Base-by-base conservation (phyloP, 2,888 invertebrate genomes). In the Dryobotodes eremita region DNA sequence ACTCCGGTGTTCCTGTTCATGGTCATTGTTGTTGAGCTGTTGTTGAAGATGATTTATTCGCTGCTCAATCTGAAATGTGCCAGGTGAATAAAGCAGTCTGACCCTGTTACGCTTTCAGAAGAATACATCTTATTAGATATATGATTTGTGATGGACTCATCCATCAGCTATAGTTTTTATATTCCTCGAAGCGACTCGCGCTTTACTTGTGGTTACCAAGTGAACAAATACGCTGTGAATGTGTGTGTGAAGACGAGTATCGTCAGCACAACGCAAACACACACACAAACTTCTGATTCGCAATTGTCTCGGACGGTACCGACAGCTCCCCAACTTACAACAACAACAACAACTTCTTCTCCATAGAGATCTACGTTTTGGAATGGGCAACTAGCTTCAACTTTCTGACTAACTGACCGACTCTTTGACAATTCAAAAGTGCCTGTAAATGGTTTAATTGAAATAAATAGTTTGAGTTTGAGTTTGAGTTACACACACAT, bases 1-100 rank as follows among this genome's bases (percentile, higher is more conserved):
- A 55, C 71, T 84, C 76, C 95, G 91, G 42, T 93, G 94, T 57
- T 96, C 96, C 17, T 89, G 91, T 57, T 96, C 96, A 2, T 92
- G 89, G 13, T 96, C 96, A 77, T 94, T 95, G 85, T 95, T 95
- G 86, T 94, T 95, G 15, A 95, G 89, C 83, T 94, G 95, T 73
- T 94, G 95, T n/a, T 92, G 89, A 79, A 95, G 84, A 84, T 96
- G 95, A 86, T 93, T 94, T 79, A 94, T 88, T 86, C 96, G 95
- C 87, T 95, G 96, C 81, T 97, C 96, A 84, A 96, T 94, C 97
- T 97, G 92, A 77, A 92, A 92, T 74, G 79, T 64, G 5, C 13
- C 59, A 64, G 7, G 26, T 76, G 4, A 59, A 57, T 48, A 50
- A 13, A 79, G 17, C 17, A 65, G 36, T 78, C 15, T 15, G n/a